These are phyloP conservation scores for Zootermopsis nevadensis DNA, from an alignment of 2,888 invertebrate genomes.

Conservation along the genomic window DNA sequence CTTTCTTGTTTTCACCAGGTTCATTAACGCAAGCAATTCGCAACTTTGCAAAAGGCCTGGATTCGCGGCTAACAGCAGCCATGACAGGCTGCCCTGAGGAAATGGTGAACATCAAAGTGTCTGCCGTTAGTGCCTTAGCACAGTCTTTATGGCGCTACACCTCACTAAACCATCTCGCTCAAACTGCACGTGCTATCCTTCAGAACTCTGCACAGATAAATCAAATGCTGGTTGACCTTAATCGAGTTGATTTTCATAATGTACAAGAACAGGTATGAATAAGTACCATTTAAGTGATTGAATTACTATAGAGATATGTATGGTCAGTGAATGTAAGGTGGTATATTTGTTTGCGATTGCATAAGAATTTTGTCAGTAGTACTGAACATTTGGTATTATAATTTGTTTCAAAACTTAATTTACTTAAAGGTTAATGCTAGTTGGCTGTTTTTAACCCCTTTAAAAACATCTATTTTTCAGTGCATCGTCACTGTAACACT, in stretches of 20 bases:
- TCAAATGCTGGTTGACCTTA: conserved; percentile 96
- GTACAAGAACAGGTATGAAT: conserved; percentile 80
- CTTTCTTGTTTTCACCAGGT: conserved; percentile 61
- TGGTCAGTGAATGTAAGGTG: no score
- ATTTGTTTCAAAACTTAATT: no score
- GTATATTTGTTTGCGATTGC: no score
- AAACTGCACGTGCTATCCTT: conserved; percentile 94
- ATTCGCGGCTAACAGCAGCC: conserved; percentile 85
- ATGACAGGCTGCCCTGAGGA: conserved; percentile 85
- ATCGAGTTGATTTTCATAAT: conserved; percentile 97
- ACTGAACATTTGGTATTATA: no score
- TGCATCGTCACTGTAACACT: no score
- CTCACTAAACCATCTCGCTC: conserved; percentile 95
- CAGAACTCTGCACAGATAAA: conserved; percentile 95
- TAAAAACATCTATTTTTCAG: no score
- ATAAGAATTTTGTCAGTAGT: no score
- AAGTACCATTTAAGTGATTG: no score
- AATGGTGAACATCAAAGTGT: conserved; percentile 82
- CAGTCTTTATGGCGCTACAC: conserved; percentile 96
- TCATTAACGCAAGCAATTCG: conserved; percentile 92
- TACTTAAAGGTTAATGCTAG: no score
- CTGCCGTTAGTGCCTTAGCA: conserved; percentile 90
- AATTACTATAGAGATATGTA: no score
- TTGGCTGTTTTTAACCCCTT: no score
- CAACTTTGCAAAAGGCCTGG: conserved; percentile 93